These are phyloP conservation scores for Picathartes gymnocephalus DNA, from an alignment of 2,113 vertebrate species.

Conservation along the genomic window DNA sequence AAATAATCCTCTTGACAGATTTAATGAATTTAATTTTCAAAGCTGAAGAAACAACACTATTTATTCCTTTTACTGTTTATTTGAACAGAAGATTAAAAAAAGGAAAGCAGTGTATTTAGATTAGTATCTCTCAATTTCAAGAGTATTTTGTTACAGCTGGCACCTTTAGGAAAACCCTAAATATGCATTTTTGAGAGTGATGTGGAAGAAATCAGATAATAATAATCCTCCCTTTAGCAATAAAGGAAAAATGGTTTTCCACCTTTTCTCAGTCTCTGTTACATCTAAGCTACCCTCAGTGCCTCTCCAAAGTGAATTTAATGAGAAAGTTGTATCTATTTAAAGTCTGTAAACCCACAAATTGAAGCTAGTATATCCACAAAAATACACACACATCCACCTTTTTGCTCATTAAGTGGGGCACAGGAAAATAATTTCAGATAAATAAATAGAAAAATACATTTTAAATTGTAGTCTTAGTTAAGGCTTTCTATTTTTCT, in stretches of 20 bases:
- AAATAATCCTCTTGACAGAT: not conserved
- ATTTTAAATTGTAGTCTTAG: not conserved
- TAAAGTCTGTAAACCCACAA: not conserved
- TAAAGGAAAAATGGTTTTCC: not conserved
- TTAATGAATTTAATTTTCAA: constrained; percentile 1
- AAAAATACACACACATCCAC: not conserved
- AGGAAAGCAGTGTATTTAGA: not conserved
- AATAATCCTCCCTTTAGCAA: not conserved
- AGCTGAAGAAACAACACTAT: not conserved
- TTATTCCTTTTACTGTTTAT: not conserved
- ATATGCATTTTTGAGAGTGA: not conserved
- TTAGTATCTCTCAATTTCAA: not conserved
- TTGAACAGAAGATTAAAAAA: not conserved
- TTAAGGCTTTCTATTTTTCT: not conserved
- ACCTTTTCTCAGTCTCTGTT: not conserved
- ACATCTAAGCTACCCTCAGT: not conserved
- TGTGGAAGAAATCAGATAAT: not conserved
- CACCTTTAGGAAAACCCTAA: not conserved
- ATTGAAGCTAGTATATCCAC: not conserved
- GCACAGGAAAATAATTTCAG: too few species aligned
- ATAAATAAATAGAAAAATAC: not conserved
- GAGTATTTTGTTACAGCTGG: not conserved
- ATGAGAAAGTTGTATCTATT: not conserved
- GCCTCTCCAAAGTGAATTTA: not conserved
- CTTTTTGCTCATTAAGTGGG: not conserved